phyloP scores from a whole-genome alignment of 2,113 vertebrate species.

The Salvelinus namaycush region DNA sequence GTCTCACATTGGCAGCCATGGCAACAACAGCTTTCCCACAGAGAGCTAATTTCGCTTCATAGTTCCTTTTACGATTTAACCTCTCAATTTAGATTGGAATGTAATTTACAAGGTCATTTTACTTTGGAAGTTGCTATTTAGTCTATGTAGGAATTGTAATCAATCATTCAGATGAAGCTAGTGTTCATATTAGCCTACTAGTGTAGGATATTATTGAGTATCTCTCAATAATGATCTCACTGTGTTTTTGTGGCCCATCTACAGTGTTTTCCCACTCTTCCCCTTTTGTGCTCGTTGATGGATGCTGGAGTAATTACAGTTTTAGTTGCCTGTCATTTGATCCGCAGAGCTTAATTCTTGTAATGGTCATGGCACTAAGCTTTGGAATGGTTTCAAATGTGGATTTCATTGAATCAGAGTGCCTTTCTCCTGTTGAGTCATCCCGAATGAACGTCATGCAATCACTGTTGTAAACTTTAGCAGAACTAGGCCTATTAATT shows the following conservation, averaged over 20 bases:
- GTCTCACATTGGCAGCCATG: slow-evolving; percentile 39
- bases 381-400: background rate
- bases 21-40: slow-evolving; percentile 48
- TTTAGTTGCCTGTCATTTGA: background rate
- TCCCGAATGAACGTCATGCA: background rate
- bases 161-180: background rate
- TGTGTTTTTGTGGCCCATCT: too few species aligned
- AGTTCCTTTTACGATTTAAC: slow-evolving; percentile 20
- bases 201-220: background rate
- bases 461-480: background rate
- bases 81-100: slow-evolving; percentile 21
- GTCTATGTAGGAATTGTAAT: too few species aligned
- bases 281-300: background rate
- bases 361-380: background rate
- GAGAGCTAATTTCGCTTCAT: background rate
- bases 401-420: background rate
- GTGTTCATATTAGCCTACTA: background rate
- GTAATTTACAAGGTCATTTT: background rate
- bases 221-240: background rate
- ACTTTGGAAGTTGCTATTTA: background rate
- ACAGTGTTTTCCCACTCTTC: background rate
- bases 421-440: background rate
- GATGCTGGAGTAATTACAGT: background rate
- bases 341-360: background rate
- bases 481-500: too few species aligned